Evolutionary conservation across 1,140 invertebrate genomes (phyloP).

Genomic region (Drosophila parabipectinata): DNA sequence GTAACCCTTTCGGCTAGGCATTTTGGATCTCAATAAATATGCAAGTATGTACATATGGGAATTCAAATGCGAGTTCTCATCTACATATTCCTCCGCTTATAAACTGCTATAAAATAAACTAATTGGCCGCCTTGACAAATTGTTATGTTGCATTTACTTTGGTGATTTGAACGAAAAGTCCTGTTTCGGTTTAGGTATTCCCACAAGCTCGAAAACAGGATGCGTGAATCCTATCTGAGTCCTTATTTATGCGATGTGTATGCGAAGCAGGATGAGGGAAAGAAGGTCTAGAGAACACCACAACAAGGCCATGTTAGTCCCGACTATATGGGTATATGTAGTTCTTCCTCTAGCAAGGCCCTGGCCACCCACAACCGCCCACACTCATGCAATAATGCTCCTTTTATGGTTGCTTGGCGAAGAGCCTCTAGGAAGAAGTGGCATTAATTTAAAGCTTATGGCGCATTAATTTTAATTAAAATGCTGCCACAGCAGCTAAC

Average conservation of each 20-base stretch:
- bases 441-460: conserved; percentile 65
- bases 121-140: conserved; percentile 57
- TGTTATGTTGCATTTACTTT: conserved; percentile 43
- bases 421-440: conserved; percentile 38
- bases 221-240: conserved; percentile 20
- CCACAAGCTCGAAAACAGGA: conserved; percentile 31
- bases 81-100: conserved; percentile 40
- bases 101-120: conserved; percentile 61
- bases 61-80: conserved; percentile 47
- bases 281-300: conserved; percentile 4
- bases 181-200: conserved; percentile 1
- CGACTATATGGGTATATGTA: conserved; percentile 11
- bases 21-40: conserved; percentile 3
- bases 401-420: conserved; percentile 37
- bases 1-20: neutral
- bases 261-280: conserved; percentile 11
- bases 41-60: neutral
- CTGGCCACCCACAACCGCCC: neutral
- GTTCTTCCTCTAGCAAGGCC: conserved; percentile 3
- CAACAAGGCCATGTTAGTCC: conserved; percentile 24
- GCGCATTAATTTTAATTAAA: conserved; percentile 73
- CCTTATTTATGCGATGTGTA: conserved; percentile 56
- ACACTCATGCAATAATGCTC: conserved; percentile 25
- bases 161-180: conserved; percentile 14
- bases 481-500: conserved; percentile 44